These are phyloP conservation scores for Apistogramma diplotaenia DNA, from an alignment of 2,113 vertebrate genomes.

Conservation along the genomic window DNA sequence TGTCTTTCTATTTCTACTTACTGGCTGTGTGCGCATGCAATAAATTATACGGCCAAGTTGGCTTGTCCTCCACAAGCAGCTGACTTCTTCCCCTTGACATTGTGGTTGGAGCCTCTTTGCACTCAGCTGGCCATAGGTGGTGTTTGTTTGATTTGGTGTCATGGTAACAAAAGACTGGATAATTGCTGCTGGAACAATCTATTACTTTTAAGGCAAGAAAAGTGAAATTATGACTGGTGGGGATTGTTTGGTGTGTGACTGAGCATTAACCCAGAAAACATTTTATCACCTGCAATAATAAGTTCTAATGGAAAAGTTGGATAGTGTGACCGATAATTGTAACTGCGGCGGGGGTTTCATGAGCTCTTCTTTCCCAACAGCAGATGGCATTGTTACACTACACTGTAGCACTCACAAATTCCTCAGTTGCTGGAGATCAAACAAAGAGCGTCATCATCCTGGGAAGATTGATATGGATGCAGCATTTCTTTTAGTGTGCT, in stretches of 20 bases:
- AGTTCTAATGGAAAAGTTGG: not conserved
- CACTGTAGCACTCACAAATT: not conserved
- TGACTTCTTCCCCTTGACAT: slow-evolving; percentile 4
- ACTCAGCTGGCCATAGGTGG: not conserved
- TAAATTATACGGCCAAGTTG: slow-evolving; percentile 5
- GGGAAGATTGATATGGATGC: slow-evolving; percentile 50
- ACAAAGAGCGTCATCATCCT: slow-evolving; percentile 59
- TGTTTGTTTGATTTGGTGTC: slow-evolving; percentile 43
- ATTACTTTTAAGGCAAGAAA: not conserved
- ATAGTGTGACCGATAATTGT: not conserved
- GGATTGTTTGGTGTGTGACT: not conserved
- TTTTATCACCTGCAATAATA: not conserved
- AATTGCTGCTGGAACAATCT: slow-evolving; percentile 4
- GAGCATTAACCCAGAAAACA: not conserved
- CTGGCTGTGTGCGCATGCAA: not conserved
- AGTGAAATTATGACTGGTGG: not conserved
- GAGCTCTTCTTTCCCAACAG: slow-evolving; percentile 28
- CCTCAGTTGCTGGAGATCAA: slow-evolving; percentile 36
- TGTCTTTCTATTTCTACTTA: slow-evolving; percentile 32
- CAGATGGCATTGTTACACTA: slow-evolving; percentile 58
- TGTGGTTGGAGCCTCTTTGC: not conserved
- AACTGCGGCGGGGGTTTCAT: not conserved
- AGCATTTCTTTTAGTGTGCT: slow-evolving; percentile 24
- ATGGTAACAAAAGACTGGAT: slow-evolving; percentile 29
- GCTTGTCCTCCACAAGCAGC: slow-evolving; percentile 17